A percentile compares a stretch with the other conserved stretches of the same genome.
phyloP scores from a whole-genome alignment of 1,140 invertebrate genomes.

The Cyrtorhinus lividipennis region DNA sequence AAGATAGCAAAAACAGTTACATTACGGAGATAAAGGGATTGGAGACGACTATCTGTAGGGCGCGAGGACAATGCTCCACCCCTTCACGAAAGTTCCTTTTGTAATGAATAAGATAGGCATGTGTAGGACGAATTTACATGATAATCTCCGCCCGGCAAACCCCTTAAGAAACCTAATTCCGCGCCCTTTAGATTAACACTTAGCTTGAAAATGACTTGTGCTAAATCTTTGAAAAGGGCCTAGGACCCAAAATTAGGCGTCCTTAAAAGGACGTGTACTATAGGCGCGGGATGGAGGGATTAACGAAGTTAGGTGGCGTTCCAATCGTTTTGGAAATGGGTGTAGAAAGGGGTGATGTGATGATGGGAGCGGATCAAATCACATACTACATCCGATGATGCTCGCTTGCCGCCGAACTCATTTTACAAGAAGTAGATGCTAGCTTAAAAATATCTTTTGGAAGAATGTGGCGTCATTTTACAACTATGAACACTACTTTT shows the following conservation, averaged over 20 bases:
- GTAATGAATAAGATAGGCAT: conserved; percentile 15
- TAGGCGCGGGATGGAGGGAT: background rate
- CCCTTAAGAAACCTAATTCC: conserved; percentile 12
- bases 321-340: background rate
- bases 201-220: conserved; percentile 13
- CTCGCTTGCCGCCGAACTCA: too few species aligned
- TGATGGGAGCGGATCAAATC: too few species aligned
- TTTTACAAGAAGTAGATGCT: too few species aligned
- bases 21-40: conserved; percentile 12
- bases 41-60: conserved; percentile 2
- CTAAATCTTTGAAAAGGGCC: conserved; percentile 4
- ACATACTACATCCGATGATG: too few species aligned
- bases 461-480: too few species aligned
- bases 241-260: background rate
- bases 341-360: too few species aligned
- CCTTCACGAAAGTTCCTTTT: conserved; percentile 1
- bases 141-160: conserved; percentile 11
- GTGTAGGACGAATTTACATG: conserved; percentile 12
- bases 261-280: too few species aligned
- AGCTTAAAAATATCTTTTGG: too few species aligned
- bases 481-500: too few species aligned
- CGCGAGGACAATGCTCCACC: background rate
- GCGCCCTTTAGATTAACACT: conserved; percentile 12
- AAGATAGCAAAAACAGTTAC: conserved; percentile 15
- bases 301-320: background rate